A percentile compares a stretch with the other conserved stretches of the same genome.
Conservation (phyloP, 2,888 invertebrate species). For the Myopa testacea region DNA sequence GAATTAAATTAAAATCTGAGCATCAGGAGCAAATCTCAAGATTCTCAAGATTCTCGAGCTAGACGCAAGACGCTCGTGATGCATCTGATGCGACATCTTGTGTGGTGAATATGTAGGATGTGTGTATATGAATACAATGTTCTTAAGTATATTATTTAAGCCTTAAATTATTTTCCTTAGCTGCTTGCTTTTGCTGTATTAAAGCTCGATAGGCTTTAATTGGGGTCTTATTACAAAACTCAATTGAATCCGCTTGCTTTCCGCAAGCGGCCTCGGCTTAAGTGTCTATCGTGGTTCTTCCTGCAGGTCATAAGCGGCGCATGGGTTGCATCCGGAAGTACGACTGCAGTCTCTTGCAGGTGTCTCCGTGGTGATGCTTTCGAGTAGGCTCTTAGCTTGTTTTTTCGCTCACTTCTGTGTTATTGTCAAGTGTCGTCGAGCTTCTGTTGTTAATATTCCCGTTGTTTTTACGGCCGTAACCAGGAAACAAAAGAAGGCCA, state of each 20-base stretch:
- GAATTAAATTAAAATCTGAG: not conserved
- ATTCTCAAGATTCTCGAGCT: too few species aligned
- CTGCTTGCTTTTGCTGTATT: too few species aligned
- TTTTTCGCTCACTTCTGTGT: not conserved
- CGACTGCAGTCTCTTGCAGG: not conserved
- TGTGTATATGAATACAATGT: too few species aligned
- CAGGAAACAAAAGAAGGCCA: not conserved
- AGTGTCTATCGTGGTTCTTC: not conserved
- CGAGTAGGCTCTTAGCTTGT: not conserved
- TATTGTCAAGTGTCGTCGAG: not conserved
- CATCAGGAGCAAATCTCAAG: not conserved
- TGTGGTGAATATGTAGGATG: too few species aligned
- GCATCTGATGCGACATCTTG: not conserved
- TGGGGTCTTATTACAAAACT: not conserved
- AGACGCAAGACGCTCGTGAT: not conserved
- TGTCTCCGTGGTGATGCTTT: not conserved
- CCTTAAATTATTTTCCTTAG: too few species aligned
- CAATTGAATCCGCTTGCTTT: not conserved
- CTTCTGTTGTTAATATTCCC: constrained; percentile 8
- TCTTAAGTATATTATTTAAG: too few species aligned
- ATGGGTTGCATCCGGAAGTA: not conserved
- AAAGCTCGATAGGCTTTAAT: too few species aligned
- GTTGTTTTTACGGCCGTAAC: constrained; percentile 1
- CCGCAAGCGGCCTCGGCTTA: not conserved
- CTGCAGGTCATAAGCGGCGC: too few species aligned